A percentile compares a stretch with the other conserved stretches of the same genome.
These are phyloP conservation scores for Polyommatus iphigenia DNA, from an alignment of 2,888 invertebrate species.

Conservation along the genomic window DNA sequence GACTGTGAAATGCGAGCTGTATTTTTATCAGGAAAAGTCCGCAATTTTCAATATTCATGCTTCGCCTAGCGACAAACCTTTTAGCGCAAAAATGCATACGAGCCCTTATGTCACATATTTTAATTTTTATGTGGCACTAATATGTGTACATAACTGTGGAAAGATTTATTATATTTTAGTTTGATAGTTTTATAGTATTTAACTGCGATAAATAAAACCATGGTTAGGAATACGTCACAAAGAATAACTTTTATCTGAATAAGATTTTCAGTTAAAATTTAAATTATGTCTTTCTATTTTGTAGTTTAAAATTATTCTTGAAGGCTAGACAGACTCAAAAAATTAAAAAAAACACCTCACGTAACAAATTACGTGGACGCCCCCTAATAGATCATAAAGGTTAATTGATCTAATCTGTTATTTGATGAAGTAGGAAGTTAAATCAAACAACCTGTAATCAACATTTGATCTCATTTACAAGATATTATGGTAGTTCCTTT, in stretches of 20 bases:
- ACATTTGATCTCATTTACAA: background rate
- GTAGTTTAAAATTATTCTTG: background rate
- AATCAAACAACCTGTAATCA: background rate
- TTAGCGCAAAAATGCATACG: slow-evolving; percentile 7
- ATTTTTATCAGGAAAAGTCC: slow-evolving; percentile 19
- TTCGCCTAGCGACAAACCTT: slow-evolving; percentile 5
- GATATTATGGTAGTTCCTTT: background rate
- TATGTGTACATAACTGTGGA: background rate
- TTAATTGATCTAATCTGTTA: background rate
- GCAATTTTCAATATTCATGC: slow-evolving; percentile 17
- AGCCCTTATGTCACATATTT: background rate
- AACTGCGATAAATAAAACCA: background rate
- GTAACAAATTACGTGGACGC: no score
- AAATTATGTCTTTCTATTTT: no score
- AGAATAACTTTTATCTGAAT: background rate
- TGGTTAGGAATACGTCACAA: background rate
- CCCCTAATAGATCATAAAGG: background rate
- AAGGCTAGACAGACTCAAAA: background rate
- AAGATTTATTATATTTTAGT: background rate
- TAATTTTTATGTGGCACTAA: slow-evolving; percentile 14
- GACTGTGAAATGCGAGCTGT: slow-evolving; percentile 14
- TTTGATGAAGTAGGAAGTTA: background rate
- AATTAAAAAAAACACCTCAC: no score
- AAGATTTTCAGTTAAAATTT: background rate
- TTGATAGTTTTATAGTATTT: background rate